These are phyloP conservation scores for Larimichthys polyactis DNA, from an alignment of 2,113 vertebrate species.

Conservation along the genomic window DNA sequence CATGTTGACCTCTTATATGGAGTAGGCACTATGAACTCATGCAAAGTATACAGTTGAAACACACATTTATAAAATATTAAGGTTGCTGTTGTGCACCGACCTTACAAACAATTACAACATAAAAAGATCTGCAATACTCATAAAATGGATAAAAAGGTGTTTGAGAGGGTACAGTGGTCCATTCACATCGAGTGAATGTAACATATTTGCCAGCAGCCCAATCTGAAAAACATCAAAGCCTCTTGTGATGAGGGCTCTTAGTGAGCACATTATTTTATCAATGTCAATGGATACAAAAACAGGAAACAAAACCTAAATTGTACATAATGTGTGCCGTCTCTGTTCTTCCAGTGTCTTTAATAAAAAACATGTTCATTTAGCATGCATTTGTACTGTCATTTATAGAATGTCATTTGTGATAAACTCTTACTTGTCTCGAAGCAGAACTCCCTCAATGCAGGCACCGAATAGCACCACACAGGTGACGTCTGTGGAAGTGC, in stretches of 20 bases:
- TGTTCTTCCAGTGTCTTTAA: no score
- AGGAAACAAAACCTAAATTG: no score
- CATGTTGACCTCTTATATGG: background rate
- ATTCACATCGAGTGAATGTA: background rate
- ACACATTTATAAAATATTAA: background rate
- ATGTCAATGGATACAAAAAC: background rate
- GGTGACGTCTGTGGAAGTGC: constrained; percentile 85
- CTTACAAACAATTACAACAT: background rate
- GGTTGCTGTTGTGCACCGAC: background rate
- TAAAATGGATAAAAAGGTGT: background rate
- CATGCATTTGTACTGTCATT: background rate
- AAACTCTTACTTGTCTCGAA: constrained; percentile 93
- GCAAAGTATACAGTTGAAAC: background rate
- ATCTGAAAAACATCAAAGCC: background rate
- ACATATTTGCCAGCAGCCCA: background rate
- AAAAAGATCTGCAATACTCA: background rate
- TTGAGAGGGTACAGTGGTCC: background rate
- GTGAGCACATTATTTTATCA: background rate
- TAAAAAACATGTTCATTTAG: background rate
- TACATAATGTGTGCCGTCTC: background rate
- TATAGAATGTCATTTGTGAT: background rate
- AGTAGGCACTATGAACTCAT: background rate
- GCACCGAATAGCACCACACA: constrained; percentile 94
- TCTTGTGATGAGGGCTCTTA: background rate
- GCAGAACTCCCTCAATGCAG: constrained; percentile 94